A percentile compares a stretch with the other conserved stretches of the same genome.
Conservation (phyloP, 2,113 vertebrate species). For the Petromus typicus region DNA sequence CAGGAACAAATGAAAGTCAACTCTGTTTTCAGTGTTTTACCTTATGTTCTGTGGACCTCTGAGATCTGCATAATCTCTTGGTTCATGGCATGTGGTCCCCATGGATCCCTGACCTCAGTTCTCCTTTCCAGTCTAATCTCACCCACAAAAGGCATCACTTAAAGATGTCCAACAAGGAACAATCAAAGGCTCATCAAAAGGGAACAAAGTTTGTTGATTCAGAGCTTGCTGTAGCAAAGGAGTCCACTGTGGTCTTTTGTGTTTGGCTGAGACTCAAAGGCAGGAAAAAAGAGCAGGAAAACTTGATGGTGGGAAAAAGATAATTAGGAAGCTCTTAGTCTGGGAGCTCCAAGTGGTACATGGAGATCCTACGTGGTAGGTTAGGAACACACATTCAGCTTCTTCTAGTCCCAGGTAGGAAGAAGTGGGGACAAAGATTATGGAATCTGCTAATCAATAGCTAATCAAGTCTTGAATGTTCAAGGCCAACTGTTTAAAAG, state of each 20-base stretch:
- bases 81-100: neutral
- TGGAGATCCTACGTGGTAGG: neutral
- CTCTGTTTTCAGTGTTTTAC: neutral
- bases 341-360: neutral
- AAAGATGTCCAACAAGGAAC: neutral
- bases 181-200: neutral
- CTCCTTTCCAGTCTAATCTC: neutral
- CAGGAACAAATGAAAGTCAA: neutral
- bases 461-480: neutral
- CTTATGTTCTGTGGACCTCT: neutral
- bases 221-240: neutral
- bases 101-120: neutral
- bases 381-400: neutral
- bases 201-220: neutral
- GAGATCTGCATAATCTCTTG: neutral
- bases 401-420: neutral
- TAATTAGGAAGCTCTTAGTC: neutral
- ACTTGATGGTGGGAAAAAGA: neutral
- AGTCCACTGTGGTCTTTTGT: neutral
- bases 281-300: neutral
- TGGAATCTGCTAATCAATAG: neutral
- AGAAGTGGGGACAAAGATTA: neutral
- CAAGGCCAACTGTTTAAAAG: neutral
- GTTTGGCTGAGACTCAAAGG: neutral
- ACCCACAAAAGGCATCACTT: neutral